Evolutionary conservation across 1,140 invertebrate species (phyloP).

Genomic region (Listronotus bonariensis): DNA sequence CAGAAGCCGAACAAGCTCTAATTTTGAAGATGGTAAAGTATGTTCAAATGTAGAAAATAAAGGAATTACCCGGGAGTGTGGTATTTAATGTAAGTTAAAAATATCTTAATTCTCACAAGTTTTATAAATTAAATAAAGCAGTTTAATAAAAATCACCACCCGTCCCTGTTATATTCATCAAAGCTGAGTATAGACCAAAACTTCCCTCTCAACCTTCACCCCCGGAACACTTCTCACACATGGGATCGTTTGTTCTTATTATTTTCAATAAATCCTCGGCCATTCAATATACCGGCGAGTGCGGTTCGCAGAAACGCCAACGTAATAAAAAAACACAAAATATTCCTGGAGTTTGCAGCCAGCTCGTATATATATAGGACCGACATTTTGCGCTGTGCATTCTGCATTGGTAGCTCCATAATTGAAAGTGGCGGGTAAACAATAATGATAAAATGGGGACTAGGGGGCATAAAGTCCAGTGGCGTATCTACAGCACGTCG

Average conservation of each 20-base stretch:
- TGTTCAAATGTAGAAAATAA: too few relatives aligned
- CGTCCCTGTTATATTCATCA: too few relatives aligned
- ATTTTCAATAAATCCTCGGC: conserved; percentile 23
- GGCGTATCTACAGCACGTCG: too few relatives aligned
- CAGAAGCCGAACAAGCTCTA: too few relatives aligned
- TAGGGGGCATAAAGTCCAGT: not conserved
- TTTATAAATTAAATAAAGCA: too few relatives aligned
- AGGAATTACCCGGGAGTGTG: too few relatives aligned
- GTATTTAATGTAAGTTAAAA: too few relatives aligned
- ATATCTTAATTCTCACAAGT: too few relatives aligned
- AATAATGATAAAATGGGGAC: conserved; percentile 18
- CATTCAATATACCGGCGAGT: conserved; percentile 18
- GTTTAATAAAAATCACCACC: too few relatives aligned
- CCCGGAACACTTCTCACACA: conserved; percentile 22
- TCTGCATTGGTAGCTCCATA: conserved; percentile 25
- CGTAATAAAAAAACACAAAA: conserved; percentile 10
- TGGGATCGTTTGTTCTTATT: conserved; percentile 23
- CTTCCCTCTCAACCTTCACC: not conserved
- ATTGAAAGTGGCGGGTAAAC: conserved; percentile 17
- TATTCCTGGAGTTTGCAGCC: conserved; percentile 16
- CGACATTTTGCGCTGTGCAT: conserved; percentile 19
- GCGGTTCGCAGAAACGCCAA: not conserved
- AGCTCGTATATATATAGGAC: not conserved
- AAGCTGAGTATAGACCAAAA: not conserved
- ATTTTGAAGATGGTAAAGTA: too few relatives aligned